phyloP scores from a whole-genome alignment of 2,888 invertebrate genomes.

The Trimorus sp. region DNA sequence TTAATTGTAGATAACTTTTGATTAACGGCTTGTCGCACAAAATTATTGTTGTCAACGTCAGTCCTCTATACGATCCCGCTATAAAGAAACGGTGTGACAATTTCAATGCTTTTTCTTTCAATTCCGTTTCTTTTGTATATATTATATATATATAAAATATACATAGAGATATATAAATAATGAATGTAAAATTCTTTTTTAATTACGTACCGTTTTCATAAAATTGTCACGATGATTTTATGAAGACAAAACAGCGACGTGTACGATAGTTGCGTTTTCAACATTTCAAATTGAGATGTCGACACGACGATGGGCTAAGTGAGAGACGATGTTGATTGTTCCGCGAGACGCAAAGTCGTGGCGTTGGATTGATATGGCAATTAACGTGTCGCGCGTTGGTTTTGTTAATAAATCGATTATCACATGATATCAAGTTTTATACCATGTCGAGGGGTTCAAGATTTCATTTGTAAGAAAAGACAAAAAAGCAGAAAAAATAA shows the following conservation, averaged over 20 bases:
- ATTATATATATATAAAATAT: slow-evolving; percentile 54
- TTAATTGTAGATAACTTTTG: slow-evolving; percentile 63
- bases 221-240: slow-evolving; percentile 58
- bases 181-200: slow-evolving; percentile 63
- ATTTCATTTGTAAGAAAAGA: slow-evolving; percentile 53
- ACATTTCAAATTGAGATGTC: slow-evolving; percentile 4
- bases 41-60: slow-evolving; percentile 66
- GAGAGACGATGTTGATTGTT: slow-evolving; percentile 15
- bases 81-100: slow-evolving; percentile 63
- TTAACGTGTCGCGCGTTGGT: slow-evolving; percentile 45
- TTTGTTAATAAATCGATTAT: slow-evolving; percentile 54
- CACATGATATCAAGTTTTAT: slow-evolving; percentile 60
- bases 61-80: slow-evolving; percentile 60
- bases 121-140: slow-evolving; percentile 66
- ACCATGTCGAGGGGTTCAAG: slow-evolving; percentile 48
- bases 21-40: slow-evolving; percentile 65
- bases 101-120: slow-evolving; percentile 62
- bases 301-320: background rate
- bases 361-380: slow-evolving; percentile 22
- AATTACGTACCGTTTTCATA: slow-evolving; percentile 57
- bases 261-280: slow-evolving; percentile 49
- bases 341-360: slow-evolving; percentile 2
- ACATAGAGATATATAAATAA: slow-evolving; percentile 55
- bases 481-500: slow-evolving; percentile 29
- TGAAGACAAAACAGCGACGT: slow-evolving; percentile 44